phyloP scores from a whole-genome alignment of 2,888 invertebrate species.

The Phlogophora meticulosa region DNA sequence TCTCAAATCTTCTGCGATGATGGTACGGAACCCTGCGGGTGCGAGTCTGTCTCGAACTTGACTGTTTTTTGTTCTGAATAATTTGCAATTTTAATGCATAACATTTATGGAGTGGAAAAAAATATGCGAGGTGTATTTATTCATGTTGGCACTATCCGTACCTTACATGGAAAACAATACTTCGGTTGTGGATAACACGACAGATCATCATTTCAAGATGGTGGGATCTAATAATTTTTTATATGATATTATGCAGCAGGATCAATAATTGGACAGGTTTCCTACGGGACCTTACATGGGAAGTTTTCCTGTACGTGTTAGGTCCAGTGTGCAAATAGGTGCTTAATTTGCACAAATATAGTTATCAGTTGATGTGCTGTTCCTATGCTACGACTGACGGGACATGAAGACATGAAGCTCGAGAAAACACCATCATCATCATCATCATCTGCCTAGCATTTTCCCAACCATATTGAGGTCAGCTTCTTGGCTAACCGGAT shows the following conservation, averaged over 20 bases:
- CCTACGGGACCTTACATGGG: constrained; percentile 1
- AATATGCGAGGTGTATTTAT: constrained; percentile 15
- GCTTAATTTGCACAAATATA: constrained; percentile 22
- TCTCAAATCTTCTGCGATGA: too few species aligned
- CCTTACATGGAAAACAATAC: constrained; percentile 53
- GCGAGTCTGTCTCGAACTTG: too few species aligned
- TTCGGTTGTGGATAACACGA: constrained; percentile 38
- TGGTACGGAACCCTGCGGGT: too few species aligned
- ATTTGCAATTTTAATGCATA: constrained; percentile 48
- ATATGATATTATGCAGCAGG: constrained; percentile 4
- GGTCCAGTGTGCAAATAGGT: neutral
- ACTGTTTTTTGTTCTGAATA: too few species aligned
- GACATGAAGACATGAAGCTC: neutral
- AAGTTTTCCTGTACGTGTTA: constrained; percentile 3
- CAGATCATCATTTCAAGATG: constrained; percentile 45
- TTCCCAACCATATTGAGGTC: too few species aligned
- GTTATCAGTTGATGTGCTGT: neutral
- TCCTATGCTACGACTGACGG: neutral
- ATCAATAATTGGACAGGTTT: constrained; percentile 27
- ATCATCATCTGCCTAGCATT: too few species aligned
- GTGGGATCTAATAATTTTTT: constrained; percentile 33
- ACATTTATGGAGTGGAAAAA: constrained; percentile 45
- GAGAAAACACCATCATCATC: too few species aligned
- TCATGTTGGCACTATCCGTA: constrained; percentile 27
- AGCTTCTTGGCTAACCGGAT: too few species aligned